These are phyloP conservation scores for Drosophila nigricruria DNA, from an alignment of 2,888 invertebrate species.

Conservation along the genomic window DNA sequence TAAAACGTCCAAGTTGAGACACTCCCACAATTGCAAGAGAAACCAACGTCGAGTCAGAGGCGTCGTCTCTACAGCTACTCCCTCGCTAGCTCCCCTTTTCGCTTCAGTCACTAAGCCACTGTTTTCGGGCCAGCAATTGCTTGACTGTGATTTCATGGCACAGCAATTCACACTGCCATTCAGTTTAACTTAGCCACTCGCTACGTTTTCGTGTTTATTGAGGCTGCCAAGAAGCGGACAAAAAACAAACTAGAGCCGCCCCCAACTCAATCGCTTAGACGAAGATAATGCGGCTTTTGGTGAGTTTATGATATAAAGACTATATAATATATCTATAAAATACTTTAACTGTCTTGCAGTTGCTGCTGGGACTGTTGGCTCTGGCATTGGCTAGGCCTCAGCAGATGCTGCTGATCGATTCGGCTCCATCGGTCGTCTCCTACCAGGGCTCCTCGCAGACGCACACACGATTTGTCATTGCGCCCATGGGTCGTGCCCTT, in stretches of 20 bases:
- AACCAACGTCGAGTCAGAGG: conserved; percentile 39
- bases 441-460: conserved; percentile 82
- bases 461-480: conserved; percentile 81
- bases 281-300: conserved; percentile 62
- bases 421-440: conserved; percentile 80
- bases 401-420: conserved; percentile 69
- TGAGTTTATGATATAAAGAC: conserved; percentile 34
- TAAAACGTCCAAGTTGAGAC: conserved; percentile 77
- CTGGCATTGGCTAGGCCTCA: conserved; percentile 44
- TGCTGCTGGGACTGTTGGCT: conserved; percentile 30
- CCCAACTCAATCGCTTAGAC: neutral
- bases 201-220: conserved; percentile 49
- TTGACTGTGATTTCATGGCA: conserved; percentile 74
- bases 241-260: conserved; percentile 12
- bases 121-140: conserved; percentile 52
- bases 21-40: conserved; percentile 80
- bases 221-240: conserved; percentile 28
- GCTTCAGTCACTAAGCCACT: conserved; percentile 39
- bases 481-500: conserved; percentile 81
- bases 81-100: neutral
- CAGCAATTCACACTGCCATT: conserved; percentile 76
- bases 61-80: conserved; percentile 10
- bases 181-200: conserved; percentile 78
- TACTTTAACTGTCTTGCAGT: neutral
- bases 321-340: neutral